A percentile compares a stretch with the other conserved stretches of the same genome.
Conservation (phyloP, 1,140 invertebrate genomes). For the Leptonema lineaticorne region DNA sequence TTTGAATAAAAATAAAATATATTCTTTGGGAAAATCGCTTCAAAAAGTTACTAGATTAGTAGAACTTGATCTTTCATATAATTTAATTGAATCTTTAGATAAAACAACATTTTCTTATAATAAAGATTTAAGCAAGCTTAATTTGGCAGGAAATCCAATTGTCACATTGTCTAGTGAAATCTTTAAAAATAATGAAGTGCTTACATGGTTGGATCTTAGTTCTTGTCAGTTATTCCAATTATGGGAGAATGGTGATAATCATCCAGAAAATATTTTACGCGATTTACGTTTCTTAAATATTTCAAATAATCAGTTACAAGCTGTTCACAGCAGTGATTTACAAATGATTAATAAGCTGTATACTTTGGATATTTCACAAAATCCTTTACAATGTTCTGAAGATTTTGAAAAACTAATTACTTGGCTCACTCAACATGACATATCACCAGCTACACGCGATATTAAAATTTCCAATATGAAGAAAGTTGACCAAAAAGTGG, state of each 20-base stretch:
- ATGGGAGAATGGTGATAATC: conserved; percentile 59
- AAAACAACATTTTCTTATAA: conserved; percentile 63
- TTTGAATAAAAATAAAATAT: conserved; percentile 64
- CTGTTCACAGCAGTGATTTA: conserved; percentile 58
- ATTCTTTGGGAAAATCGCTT: conserved; percentile 55
- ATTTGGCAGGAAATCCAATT: conserved; percentile 69
- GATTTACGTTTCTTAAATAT: conserved; percentile 59
- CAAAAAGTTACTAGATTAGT: conserved; percentile 58
- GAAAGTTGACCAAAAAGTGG: conserved; percentile 48
- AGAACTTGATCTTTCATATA: conserved; percentile 69
- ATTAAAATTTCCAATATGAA: conserved; percentile 53
- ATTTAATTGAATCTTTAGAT: conserved; percentile 60
- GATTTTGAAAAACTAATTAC: conserved; percentile 61
- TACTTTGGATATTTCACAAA: conserved; percentile 63
- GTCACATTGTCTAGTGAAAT: conserved; percentile 63
- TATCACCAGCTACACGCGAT: conserved; percentile 51
- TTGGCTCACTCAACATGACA: conserved; percentile 56
- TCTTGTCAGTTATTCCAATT: conserved; percentile 63
- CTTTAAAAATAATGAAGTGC: conserved; percentile 60
- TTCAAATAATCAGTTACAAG: conserved; percentile 59
- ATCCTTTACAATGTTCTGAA: conserved; percentile 64
- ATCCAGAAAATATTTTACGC: conserved; percentile 49
- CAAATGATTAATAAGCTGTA: conserved; percentile 60
- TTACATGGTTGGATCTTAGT: conserved; percentile 65
- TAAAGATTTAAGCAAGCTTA: conserved; percentile 63